phyloP scores from a whole-genome alignment of 2,888 invertebrate genomes.

The Andrena minutula region DNA sequence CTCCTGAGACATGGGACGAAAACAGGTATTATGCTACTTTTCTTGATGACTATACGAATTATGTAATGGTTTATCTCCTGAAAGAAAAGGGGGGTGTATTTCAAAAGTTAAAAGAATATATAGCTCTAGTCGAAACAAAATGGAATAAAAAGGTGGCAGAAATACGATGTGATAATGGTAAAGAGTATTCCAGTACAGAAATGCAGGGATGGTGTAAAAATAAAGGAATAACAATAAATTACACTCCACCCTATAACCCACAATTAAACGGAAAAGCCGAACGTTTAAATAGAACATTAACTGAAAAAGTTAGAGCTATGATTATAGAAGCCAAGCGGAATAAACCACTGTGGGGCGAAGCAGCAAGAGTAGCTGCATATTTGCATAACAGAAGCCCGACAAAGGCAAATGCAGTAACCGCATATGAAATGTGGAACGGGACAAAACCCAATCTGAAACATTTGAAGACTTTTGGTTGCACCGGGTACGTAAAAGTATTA shows the following conservation, averaged over 20 bases:
- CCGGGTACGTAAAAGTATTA: constrained; percentile 6
- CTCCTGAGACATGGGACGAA: not conserved
- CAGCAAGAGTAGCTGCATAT: constrained; percentile 9
- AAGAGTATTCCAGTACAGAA: constrained; percentile 17
- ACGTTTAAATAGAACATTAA: constrained; percentile 19
- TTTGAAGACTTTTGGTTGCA: constrained; percentile 73
- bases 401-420: constrained; percentile 53
- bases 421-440: constrained; percentile 70
- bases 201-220: constrained; percentile 24
- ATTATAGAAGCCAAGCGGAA: not conserved
- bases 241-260: constrained; percentile 19
- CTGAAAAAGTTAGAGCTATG: constrained; percentile 23
- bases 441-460: constrained; percentile 72
- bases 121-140: constrained; percentile 45
- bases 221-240: constrained; percentile 15
- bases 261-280: constrained; percentile 47
- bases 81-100: constrained; percentile 25
- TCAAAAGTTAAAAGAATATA: constrained; percentile 38
- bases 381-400: constrained; percentile 34
- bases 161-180: not conserved
- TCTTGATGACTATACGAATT: constrained; percentile 19
- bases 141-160: not conserved
- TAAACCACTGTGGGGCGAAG: constrained; percentile 28
- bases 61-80: not conserved
- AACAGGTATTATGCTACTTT: not conserved